These are phyloP conservation scores for Grapholita molesta DNA, from an alignment of 1,140 invertebrate genomes.

Conservation along the genomic window DNA sequence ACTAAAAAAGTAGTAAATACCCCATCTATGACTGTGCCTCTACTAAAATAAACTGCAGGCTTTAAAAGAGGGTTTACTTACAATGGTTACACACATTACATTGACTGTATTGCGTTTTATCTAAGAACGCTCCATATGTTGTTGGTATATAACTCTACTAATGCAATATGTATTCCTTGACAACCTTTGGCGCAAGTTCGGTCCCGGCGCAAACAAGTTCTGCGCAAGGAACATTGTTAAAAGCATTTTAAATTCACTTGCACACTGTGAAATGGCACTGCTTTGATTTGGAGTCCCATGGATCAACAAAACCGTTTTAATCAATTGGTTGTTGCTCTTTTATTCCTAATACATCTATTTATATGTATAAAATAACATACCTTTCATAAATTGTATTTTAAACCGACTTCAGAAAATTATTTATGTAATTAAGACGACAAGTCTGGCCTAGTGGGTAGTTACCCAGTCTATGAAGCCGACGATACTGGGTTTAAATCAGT, in stretches of 20 bases:
- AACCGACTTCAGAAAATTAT: background rate
- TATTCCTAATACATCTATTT: background rate
- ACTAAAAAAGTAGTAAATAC: no score
- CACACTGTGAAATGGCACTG: background rate
- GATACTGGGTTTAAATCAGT: no score
- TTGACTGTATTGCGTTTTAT: constrained; percentile 25
- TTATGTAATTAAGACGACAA: no score
- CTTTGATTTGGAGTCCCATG: background rate
- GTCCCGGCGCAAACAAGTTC: background rate
- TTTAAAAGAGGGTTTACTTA: no score
- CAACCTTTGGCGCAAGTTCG: background rate
- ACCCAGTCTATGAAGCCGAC: no score
- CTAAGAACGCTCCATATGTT: background rate
- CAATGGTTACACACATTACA: no score
- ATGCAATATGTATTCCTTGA: constrained; percentile 14
- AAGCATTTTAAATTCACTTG: background rate
- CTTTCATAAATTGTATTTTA: no score
- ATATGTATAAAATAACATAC: no score
- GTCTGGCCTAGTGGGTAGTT: no score
- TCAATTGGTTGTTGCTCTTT: background rate
- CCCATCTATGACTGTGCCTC: no score
- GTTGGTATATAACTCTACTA: constrained; percentile 1
- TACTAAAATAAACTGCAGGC: no score
- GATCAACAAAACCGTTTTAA: background rate
- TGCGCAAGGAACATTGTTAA: constrained; percentile 5